Evolutionary conservation across 2,113 vertebrate species (phyloP), one percentile per base, ranked within the genome.

Genomic region (Ammospiza nelsoni): DNA sequence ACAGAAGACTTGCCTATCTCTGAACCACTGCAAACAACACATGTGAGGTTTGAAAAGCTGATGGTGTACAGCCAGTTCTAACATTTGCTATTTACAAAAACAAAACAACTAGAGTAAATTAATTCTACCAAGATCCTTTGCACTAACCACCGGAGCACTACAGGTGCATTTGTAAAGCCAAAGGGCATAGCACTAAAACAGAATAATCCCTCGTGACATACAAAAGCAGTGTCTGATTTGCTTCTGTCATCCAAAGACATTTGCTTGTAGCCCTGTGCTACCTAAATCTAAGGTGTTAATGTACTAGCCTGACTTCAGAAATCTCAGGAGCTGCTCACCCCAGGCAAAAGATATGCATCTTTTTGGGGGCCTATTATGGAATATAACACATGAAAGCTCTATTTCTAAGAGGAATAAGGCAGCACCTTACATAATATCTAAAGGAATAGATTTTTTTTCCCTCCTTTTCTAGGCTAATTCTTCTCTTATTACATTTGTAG

Each of bases 241-340:
- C 94, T 97, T 96, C 96, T 95, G 9, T 94, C 89, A 93, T 91
- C 94, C 87, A 86, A 91, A 97, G 96, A 97, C 89, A 95, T 79
- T 97, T 91, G 96, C 93, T 96, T 95, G 94, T 96, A 97, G 95
- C 94, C 22, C 3, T 90, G 76, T 51, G 6, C 82, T 96, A 90
- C 93, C 96, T 80, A 97, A 96, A 97, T 97, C 95, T 61, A 95
- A 97, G 96, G 97, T 97, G 97, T 97, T 98, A 98, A 97, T 97
- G 95, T 96, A 97, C 96, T 92, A 89, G 84, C 86, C 93, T 97
- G 95, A 95, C 96, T 97, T 95, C 91, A 92, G 92, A 97, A 96
- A 97, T 96, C 95, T 97, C 93, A 82, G 73, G 96, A 97, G 92
- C 3, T 96, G 95, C 81, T 96, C 87, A 97, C 97, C 92, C n/a